phyloP scores from a whole-genome alignment of 2,113 vertebrate species.

The Saiga tatarica region DNA sequence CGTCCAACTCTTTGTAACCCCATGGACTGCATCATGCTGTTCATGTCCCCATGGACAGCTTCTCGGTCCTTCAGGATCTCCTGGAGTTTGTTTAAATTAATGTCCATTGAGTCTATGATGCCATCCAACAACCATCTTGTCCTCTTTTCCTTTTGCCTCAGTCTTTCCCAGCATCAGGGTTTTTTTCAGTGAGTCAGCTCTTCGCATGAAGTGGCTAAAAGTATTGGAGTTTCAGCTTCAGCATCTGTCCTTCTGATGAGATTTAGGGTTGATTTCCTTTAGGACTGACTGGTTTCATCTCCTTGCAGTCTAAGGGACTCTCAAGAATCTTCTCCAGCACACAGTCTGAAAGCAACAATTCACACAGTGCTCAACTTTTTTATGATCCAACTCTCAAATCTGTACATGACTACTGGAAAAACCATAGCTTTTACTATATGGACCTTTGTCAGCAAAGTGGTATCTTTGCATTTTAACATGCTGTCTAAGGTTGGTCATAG shows the following conservation, averaged over 20 bases:
- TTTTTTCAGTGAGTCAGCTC: neutral
- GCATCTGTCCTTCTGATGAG: rapidly evolving
- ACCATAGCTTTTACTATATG: neutral
- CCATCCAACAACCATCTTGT: neutral
- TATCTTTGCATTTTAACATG: neutral
- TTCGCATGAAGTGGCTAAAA: neutral
- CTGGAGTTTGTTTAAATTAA: neutral
- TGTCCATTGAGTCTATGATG: neutral
- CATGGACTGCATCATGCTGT: neutral
- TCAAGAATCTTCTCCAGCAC: neutral
- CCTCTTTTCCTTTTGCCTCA: neutral
- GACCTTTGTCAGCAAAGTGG: neutral
- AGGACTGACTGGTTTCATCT: neutral
- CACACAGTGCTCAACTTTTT: neutral
- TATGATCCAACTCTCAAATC: neutral
- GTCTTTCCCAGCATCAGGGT: neutral
- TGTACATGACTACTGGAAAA: neutral
- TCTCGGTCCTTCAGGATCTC: neutral
- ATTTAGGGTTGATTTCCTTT: neutral
- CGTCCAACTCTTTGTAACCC: neutral
- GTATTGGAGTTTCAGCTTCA: neutral
- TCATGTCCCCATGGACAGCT: neutral
- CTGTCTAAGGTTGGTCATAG: neutral
- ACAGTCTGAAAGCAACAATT: neutral
- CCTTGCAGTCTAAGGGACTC: neutral